phyloP scores from a whole-genome alignment of 2,888 invertebrate species.

The Magallana nippona region DNA sequence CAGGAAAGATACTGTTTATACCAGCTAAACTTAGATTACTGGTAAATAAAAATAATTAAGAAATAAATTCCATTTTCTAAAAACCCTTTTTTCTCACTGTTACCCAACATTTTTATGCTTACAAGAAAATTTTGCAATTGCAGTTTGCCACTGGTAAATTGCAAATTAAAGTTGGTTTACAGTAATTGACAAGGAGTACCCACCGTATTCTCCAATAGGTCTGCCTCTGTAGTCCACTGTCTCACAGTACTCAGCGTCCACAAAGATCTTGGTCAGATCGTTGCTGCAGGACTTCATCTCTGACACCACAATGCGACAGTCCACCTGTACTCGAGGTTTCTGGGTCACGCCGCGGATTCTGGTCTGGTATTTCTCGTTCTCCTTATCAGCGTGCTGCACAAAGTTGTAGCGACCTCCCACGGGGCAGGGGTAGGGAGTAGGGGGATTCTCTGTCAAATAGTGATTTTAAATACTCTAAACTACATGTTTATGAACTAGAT shows the following conservation, averaged over 20 bases:
- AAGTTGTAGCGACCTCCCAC: slow-evolving; percentile 98
- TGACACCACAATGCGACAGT: slow-evolving; percentile 95
- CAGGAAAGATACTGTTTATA: too few species aligned
- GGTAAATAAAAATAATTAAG: too few species aligned
- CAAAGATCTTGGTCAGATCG: slow-evolving; percentile 92
- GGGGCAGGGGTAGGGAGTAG: slow-evolving; percentile 95
- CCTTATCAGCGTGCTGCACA: slow-evolving; percentile 84
- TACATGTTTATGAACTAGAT: too few species aligned
- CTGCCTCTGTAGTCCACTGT: slow-evolving; percentile 97
- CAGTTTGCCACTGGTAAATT: too few species aligned
- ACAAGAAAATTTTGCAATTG: too few species aligned
- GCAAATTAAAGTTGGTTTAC: too few species aligned
- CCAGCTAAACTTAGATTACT: too few species aligned
- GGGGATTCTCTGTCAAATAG: slow-evolving; percentile 81
- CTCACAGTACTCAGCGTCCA: slow-evolving; percentile 97
- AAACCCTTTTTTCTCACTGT: too few species aligned
- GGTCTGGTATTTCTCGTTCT: slow-evolving; percentile 86
- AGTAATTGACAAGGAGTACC: slow-evolving; percentile 81
- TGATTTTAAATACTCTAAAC: too few species aligned
- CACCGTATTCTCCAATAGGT: slow-evolving; percentile 88
- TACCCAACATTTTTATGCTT: too few species aligned
- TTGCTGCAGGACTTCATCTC: slow-evolving; percentile 97
- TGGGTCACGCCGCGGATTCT: slow-evolving; percentile 96
- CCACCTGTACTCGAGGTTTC: slow-evolving; percentile 94
- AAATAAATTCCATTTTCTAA: too few species aligned